These are phyloP conservation scores for Diorhabda sublineata DNA, from an alignment of 1,140 invertebrate species.

Conservation along the genomic window DNA sequence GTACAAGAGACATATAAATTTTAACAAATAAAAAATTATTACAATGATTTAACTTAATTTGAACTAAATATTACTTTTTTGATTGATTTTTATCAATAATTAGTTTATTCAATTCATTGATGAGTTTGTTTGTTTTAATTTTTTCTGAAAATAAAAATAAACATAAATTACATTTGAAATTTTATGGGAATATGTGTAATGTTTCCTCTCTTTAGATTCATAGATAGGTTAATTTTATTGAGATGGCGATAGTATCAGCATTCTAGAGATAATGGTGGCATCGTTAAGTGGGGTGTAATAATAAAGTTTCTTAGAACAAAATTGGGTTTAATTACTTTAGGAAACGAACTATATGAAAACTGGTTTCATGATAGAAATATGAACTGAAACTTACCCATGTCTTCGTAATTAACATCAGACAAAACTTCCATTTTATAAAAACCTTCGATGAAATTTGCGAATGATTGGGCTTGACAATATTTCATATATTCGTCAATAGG, in stretches of 20 bases:
- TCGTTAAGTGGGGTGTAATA: no score
- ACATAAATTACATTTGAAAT: neutral
- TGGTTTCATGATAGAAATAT: neutral
- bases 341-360: neutral
- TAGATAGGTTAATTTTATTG: no score
- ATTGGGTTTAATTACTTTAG: neutral
- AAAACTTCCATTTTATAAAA: slow-evolving; percentile 23
- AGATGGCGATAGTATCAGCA: no score
- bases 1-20: no score
- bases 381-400: neutral
- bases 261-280: no score
- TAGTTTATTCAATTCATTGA: slow-evolving; percentile 22
- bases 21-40: no score
- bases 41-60: no score
- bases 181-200: neutral
- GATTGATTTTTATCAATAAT: slow-evolving; percentile 4
- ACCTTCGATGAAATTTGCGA: slow-evolving; percentile 4
- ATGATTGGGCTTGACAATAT: slow-evolving; percentile 6
- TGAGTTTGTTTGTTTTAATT: slow-evolving; percentile 21
- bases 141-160: slow-evolving; percentile 23
- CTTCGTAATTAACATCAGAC: neutral
- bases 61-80: neutral
- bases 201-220: no score
- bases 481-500: neutral
- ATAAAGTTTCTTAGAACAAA: no score